Base-by-base conservation (phyloP, 1,140 invertebrate species). In the Drosophila truncata region DNA sequence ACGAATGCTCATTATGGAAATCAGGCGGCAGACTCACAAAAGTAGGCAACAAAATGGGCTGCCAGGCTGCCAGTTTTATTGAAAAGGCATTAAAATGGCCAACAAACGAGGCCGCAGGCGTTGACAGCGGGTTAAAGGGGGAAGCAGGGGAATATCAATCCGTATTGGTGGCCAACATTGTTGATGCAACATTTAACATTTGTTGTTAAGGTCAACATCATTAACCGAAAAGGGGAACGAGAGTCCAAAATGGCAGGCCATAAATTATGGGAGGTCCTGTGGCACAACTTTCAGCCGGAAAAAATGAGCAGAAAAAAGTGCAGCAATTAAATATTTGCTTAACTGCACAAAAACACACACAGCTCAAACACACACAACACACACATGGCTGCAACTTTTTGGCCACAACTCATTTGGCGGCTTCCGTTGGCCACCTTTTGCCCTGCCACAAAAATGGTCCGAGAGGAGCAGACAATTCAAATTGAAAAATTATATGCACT, bases 401-500 rank as follows among this genome's bases (percentile, higher is more conserved):
- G 85, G 85, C 85, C 85, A 90, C 85, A 90, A 90, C 88, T 90
- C 85, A 90, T 90, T 90, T 90, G 85, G 65, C 71, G 71, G 42
- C 47, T 61, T 73, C 71, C 81, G 70, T 64, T 76, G 65, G 67
- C 86, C 79, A 86, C 86, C 86, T 91, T 82, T 85, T 71, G 82
- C 57, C 70, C 75, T 55, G 58, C 76, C 76, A 71, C 83, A 86
- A 60, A 86, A 86, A 66, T 80, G 79, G 69, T 20, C 9, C n/a
- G n/a, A 10, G 18, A 31, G 71, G 52, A 39, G 50, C 62, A 64
- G 83, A 86, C 82, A 84, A 79, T 80, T 90, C 80, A 90, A 91
- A 91, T 91, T 91, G 90, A 91, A 91, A 91, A 91, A 91, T 91
- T 91, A 91, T 91, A 91, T 91, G 82, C 90, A 91, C 90, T 91